Evolutionary conservation across 2,113 vertebrate genomes (phyloP).

Genomic region (Laterallus jamaicensis): DNA sequence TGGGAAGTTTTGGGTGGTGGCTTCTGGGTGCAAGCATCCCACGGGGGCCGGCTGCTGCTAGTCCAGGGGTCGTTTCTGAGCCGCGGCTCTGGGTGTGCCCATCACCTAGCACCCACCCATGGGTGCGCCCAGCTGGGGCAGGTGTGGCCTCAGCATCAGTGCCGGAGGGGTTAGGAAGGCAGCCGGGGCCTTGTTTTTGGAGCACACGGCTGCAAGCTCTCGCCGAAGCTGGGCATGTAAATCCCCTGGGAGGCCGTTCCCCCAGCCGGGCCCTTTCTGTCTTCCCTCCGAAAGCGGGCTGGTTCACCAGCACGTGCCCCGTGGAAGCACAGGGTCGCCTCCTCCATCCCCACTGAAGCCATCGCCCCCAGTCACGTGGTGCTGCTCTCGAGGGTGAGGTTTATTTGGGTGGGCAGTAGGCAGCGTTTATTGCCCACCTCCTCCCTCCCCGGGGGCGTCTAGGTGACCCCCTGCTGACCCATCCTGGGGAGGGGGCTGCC

Average conservation of each 20-base stretch:
- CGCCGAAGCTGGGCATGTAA: neutral
- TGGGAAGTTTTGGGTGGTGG: neutral
- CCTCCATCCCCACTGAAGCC: neutral
- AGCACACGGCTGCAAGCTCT: neutral
- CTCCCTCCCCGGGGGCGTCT: rapidly evolving
- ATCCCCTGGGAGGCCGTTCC: neutral
- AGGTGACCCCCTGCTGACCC: neutral
- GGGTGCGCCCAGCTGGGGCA: rapidly evolving
- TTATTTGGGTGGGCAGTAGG: neutral
- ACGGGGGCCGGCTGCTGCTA: rapidly evolving
- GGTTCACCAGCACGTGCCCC: neutral
- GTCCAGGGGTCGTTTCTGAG: neutral
- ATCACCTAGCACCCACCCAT: too few relatives aligned
- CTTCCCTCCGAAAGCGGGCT: neutral
- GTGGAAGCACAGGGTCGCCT: neutral
- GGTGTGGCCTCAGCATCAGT: neutral
- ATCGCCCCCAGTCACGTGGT: rapidly evolving
- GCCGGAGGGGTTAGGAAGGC: rapidly evolving
- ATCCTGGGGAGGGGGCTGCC: rapidly evolving
- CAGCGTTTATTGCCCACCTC: neutral
- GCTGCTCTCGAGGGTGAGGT: neutral
- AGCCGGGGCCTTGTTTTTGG: neutral
- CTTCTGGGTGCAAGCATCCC: rapidly evolving
- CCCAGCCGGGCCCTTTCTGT: neutral
- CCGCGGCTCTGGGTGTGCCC: rapidly evolving